phyloP scores from a whole-genome alignment of 2,113 vertebrate species.

The Genyomyrus donnyi region DNA sequence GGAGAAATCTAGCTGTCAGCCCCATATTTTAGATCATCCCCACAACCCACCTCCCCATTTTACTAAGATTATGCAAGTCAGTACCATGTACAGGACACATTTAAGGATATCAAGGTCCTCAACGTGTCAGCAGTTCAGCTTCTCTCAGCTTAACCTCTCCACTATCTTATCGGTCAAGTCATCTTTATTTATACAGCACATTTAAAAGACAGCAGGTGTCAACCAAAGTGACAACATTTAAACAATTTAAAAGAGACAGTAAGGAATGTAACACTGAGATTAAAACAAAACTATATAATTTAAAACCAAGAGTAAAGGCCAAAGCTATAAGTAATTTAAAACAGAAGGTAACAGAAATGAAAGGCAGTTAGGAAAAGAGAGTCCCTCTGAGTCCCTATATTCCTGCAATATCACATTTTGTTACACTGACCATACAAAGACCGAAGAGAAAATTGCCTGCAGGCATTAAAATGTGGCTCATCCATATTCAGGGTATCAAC shows the following conservation, averaged over 20 bases:
- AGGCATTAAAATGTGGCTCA: neutral
- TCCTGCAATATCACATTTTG: neutral
- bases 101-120: neutral
- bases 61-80: neutral
- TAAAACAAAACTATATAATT: neutral
- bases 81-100: neutral
- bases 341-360: neutral
- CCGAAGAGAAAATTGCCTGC: neutral
- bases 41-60: neutral
- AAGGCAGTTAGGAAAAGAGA: neutral
- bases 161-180: neutral
- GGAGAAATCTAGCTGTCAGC: neutral
- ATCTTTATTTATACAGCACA: neutral
- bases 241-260: neutral
- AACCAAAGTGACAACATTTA: neutral
- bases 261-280: neutral
- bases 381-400: neutral
- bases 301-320: neutral
- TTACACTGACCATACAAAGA: slow-evolving; percentile 4
- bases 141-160: neutral
- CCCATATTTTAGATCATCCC: neutral
- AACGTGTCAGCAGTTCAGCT: neutral
- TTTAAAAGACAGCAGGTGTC: neutral
- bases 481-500: neutral
- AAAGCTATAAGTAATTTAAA: neutral